Evolutionary conservation across 2,113 vertebrate genomes (phyloP).

Genomic region (Carassius auratus): DNA sequence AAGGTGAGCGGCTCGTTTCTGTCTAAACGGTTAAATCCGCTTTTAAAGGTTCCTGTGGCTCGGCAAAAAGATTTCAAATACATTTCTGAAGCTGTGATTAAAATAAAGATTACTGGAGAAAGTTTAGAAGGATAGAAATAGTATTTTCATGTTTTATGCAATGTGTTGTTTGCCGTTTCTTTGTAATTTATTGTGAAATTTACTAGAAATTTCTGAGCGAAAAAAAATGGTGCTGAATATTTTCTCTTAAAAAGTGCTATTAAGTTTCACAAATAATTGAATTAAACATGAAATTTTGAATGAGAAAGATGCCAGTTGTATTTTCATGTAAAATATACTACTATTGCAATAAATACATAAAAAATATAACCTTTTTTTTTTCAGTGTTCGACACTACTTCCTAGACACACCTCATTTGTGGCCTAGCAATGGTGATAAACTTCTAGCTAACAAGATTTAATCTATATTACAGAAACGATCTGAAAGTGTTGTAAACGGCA

Average conservation of each 20-base stretch:
- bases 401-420: neutral
- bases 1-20: neutral
- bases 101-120: too few relatives aligned
- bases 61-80: neutral
- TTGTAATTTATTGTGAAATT: neutral
- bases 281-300: neutral
- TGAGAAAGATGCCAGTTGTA: neutral
- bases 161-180: neutral
- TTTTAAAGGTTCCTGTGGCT: neutral
- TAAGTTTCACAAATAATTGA: neutral
- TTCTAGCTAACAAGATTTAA: neutral
- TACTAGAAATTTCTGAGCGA: too few relatives aligned
- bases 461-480: slow-evolving; percentile 23
- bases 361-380: too few relatives aligned
- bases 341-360: neutral
- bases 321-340: neutral
- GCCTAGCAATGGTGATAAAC: too few relatives aligned
- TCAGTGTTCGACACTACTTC: neutral
- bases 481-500: neutral
- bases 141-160: too few relatives aligned
- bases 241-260: too few relatives aligned
- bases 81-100: too few relatives aligned
- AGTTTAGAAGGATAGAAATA: too few relatives aligned
- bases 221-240: too few relatives aligned
- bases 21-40: too few relatives aligned